Base-by-base conservation (phyloP, 1,140 invertebrate species). In the Camponotus vicinus region DNA sequence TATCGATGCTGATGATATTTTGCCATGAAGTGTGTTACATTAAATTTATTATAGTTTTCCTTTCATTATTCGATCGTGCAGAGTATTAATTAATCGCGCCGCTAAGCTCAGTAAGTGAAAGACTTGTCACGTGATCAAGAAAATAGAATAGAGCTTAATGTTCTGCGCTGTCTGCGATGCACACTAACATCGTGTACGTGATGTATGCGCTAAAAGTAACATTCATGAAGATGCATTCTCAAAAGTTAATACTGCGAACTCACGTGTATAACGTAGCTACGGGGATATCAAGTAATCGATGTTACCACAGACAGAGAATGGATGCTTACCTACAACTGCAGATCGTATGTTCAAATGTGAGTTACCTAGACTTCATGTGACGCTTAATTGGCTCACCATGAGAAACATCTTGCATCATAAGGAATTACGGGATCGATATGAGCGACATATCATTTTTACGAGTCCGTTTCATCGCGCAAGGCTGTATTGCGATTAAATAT, bases 281-380 rank as follows among this genome's bases (percentile, higher is more conserved):
- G 86, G 88, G 57, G 87, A 86, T 90, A 91, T 84, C 86, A 80
- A 91, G 86, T 89, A 91, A 92, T 89, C 89, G 89, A 91, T 84
- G 91, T 91, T 93, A 92, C 89, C 92, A 90, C 89, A 91, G 87
- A 93, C 87, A 88, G 82, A 88, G 78, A 90, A 85, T 66, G 90
- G 91, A 90, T 88, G 91, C 92, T 93, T 93, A 90, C 92, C 92
- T 93, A 93, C 84, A 91, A 92, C 92, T 93, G 92, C 79, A 91
- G 91, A 91, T 86, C 69, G 86, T 90, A 92, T 73, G 89, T 92
- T 91, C 91, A 92, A 75, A 90, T 91, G 82, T 92, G 85, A 91
- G 71, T 87, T 49, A 82, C 75, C 77, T 86, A 82, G 49, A 84
- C 37, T 9, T 52, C 42, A 67, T 80, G 77, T 13, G 59, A 73